Conservation (phyloP, 2,888 invertebrate genomes). For the Megalurothrips usitatus region DNA sequence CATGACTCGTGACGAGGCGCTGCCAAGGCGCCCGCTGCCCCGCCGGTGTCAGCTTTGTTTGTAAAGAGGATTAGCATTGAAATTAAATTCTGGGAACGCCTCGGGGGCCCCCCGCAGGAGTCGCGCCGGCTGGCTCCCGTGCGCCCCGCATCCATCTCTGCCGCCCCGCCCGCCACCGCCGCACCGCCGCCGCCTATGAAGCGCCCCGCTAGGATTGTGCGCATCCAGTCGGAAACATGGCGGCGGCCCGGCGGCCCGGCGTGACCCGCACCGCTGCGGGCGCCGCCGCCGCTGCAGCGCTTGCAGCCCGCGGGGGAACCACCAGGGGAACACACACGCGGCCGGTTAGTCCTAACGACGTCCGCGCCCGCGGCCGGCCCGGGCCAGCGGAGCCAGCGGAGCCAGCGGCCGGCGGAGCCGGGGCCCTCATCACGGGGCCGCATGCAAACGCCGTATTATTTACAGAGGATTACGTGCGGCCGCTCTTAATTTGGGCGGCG, state of each 20-base stretch:
- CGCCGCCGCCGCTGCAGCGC: too few species aligned
- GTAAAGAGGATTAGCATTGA: slow-evolving; percentile 21
- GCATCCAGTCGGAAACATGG: background rate
- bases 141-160: background rate
- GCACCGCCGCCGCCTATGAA: too few species aligned
- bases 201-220: background rate
- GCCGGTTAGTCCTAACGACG: too few species aligned
- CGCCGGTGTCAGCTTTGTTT: slow-evolving; percentile 18
- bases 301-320: background rate
- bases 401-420: too few species aligned
- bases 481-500: too few species aligned
- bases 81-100: slow-evolving; percentile 25
- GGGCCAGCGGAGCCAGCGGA: too few species aligned
- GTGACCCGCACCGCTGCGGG: too few species aligned
- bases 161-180: background rate
- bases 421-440: too few species aligned
- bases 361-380: too few species aligned
- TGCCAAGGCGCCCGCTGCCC: background rate
- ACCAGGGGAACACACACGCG: background rate
- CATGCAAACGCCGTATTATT: too few species aligned
- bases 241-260: background rate
- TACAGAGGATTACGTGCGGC: too few species aligned
- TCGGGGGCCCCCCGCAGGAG: background rate
- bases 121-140: background rate
- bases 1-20: background rate